Conservation (phyloP, 2,113 vertebrate species). For the Nibea coibor region DNA sequence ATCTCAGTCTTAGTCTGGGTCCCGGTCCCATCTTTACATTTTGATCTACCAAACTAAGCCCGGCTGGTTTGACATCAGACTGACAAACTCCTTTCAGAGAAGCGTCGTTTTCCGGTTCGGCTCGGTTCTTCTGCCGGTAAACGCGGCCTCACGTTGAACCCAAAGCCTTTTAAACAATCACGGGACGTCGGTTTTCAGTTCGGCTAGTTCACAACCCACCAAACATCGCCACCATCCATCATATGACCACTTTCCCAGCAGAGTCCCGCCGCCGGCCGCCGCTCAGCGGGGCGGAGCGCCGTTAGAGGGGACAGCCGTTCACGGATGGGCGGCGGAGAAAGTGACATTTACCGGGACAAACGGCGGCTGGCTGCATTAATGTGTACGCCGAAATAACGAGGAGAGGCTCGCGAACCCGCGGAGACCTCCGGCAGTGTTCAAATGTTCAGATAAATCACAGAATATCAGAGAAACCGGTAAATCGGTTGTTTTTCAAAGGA, state of each 20-base stretch:
- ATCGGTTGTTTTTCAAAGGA: background rate
- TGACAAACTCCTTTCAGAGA: slow-evolving; percentile 34
- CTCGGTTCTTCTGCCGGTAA: accelerated
- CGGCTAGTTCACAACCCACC: background rate
- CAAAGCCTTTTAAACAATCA: too few relatives aligned
- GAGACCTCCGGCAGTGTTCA: accelerated
- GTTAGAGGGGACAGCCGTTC: background rate
- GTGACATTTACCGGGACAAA: background rate
- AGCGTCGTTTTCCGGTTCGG: background rate
- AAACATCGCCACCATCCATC: accelerated
- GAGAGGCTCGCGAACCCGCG: accelerated
- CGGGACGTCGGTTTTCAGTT: background rate
- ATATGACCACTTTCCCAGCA: slow-evolving; percentile 17
- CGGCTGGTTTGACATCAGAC: background rate
- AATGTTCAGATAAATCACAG: accelerated
- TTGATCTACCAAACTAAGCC: background rate
- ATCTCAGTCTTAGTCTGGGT: background rate
- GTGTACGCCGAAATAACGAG: background rate
- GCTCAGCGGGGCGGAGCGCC: slow-evolving; percentile 41
- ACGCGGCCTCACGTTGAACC: accelerated
- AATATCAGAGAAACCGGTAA: accelerated
- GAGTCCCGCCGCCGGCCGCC: background rate
- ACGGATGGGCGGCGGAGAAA: background rate
- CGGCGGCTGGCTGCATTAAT: accelerated
- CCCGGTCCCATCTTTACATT: background rate